Percentiles rank a stretch among this genome's conserved stretches.
phyloP scores from a whole-genome alignment of 2,888 invertebrate genomes.

The Parascotia fuliginaria region DNA sequence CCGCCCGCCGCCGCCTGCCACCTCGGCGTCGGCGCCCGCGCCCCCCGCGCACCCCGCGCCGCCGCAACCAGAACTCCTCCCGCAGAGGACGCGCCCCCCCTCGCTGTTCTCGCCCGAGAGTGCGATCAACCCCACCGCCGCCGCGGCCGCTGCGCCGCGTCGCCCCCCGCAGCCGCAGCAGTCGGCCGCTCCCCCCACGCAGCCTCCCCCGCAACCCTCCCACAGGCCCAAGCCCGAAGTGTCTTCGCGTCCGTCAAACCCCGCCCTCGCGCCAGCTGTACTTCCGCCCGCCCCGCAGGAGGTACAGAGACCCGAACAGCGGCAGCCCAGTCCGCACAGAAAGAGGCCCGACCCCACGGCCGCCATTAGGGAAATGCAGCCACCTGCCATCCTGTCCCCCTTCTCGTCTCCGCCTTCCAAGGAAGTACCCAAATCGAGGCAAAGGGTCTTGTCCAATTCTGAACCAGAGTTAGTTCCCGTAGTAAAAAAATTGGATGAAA shows the following conservation, averaged over 20 bases:
- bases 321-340: conserved; percentile 63
- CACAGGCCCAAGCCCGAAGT: conserved; percentile 38
- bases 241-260: conserved; percentile 24
- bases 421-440: conserved; percentile 63
- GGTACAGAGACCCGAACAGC: conserved; percentile 46
- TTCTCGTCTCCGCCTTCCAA: conserved; percentile 78
- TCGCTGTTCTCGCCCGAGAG: conserved; percentile 89
- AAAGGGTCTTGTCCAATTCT: conserved; percentile 72
- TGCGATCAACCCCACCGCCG: conserved; percentile 76
- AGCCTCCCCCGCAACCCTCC: conserved; percentile 47
- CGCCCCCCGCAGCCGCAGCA: conserved; percentile 54
- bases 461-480: conserved; percentile 88
- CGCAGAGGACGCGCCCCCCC: conserved; percentile 79
- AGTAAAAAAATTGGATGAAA: conserved; percentile 87
- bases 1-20: conserved; percentile 59
- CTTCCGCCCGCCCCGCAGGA: conserved; percentile 40
- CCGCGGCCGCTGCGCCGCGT: conserved; percentile 65
- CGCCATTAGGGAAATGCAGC: conserved; percentile 75
- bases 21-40: conserved; percentile 41
- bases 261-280: conserved; percentile 63
- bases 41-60: conserved; percentile 39
- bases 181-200: conserved; percentile 45
- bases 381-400: conserved; percentile 76
- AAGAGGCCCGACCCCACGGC: conserved; percentile 68
- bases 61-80: conserved; percentile 47